phyloP scores from a whole-genome alignment of 2,797 vertebrate species.

The Passerculus sandwichensis region DNA sequence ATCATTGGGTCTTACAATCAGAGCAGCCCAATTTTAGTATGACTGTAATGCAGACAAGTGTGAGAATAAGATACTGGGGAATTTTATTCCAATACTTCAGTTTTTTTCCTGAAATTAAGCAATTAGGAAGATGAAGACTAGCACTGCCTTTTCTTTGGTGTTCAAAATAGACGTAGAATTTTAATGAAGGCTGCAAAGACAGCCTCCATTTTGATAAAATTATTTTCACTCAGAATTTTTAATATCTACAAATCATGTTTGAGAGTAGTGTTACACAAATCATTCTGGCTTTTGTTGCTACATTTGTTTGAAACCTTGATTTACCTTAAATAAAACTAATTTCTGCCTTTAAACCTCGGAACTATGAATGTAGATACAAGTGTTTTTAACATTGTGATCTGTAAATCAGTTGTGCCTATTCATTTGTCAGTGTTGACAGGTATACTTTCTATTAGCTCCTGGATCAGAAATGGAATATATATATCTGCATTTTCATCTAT shows the following conservation, averaged over 20 bases:
- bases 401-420: slow-evolving; percentile 52
- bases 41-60: background rate
- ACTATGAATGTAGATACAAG: background rate
- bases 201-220: background rate
- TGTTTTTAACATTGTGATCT: slow-evolving; percentile 48
- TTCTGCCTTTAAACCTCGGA: slow-evolving; percentile 15
- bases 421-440: slow-evolving; percentile 71
- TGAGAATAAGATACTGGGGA: background rate
- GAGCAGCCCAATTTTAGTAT: background rate
- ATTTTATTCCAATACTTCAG: background rate
- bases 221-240: background rate
- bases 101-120: slow-evolving; percentile 3
- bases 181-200: background rate
- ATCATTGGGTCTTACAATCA: background rate
- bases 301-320: background rate
- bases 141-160: background rate
- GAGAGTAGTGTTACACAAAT: background rate
- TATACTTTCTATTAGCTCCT: slow-evolving; percentile 65
- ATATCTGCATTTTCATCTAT: slow-evolving; percentile 21
- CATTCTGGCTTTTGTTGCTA: background rate
- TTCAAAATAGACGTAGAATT: background rate
- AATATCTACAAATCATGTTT: background rate
- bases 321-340: background rate
- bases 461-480: slow-evolving; percentile 50
- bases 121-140: background rate